These are phyloP conservation scores for Omphaloscelis lunosa DNA, from an alignment of 2,888 invertebrate species.

Conservation along the genomic window DNA sequence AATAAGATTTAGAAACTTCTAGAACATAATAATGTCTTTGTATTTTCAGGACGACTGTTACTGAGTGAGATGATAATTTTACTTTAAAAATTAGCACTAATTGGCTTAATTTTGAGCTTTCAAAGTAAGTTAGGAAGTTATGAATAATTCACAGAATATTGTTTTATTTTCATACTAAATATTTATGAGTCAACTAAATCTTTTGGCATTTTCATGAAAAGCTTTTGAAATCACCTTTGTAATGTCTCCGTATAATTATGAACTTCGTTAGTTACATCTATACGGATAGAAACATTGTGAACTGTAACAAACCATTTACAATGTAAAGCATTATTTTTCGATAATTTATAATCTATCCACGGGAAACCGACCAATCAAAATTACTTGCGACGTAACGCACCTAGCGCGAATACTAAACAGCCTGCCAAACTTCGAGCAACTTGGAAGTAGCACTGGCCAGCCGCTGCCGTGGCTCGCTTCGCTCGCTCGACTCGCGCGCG, in stretches of 20 bases:
- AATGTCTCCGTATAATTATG: not conserved
- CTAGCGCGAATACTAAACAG: too few relatives aligned
- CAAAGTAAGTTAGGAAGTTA: conserved; percentile 27
- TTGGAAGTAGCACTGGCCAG: too few relatives aligned
- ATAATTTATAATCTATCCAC: too few relatives aligned
- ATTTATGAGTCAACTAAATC: conserved; percentile 16
- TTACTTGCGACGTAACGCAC: too few relatives aligned
- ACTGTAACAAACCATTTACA: too few relatives aligned
- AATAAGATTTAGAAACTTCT: conserved; percentile 28
- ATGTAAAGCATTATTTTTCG: too few relatives aligned
- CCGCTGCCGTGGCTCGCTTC: too few relatives aligned
- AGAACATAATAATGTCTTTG: conserved; percentile 10
- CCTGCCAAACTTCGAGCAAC: too few relatives aligned
- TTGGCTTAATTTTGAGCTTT: conserved; percentile 20
- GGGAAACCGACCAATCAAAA: too few relatives aligned
- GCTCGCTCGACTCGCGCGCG: too few relatives aligned
- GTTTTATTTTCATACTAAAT: conserved; percentile 25
- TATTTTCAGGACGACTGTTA: conserved; percentile 18
- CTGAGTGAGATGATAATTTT: conserved; percentile 5
- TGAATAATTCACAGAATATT: conserved; percentile 15
- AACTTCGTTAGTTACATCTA: too few relatives aligned
- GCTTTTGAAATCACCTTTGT: not conserved
- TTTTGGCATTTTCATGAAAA: not conserved
- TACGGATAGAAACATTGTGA: too few relatives aligned
- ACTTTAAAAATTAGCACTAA: conserved; percentile 36